These are phyloP conservation scores for Ametastegia equiseti DNA, from an alignment of 2,888 invertebrate genomes.

Conservation along the genomic window DNA sequence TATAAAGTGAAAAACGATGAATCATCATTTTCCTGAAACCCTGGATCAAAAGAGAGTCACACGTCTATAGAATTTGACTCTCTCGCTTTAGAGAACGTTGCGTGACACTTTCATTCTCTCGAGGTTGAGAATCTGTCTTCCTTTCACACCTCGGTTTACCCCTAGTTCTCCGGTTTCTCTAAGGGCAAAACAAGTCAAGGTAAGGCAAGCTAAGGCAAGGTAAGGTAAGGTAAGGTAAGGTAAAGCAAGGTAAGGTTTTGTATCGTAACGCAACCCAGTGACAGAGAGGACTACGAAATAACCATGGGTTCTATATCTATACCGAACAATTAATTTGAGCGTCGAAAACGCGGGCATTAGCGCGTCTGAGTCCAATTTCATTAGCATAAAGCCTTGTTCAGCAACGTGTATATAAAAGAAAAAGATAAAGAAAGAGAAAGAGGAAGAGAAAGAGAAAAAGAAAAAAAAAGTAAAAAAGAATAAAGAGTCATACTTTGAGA, in stretches of 20 bases:
- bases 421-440: neutral
- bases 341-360: neutral
- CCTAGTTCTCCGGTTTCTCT: conserved; percentile 24
- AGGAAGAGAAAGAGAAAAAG: neutral
- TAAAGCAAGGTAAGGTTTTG: neutral
- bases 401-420: neutral
- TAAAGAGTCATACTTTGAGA: neutral
- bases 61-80: neutral
- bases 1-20: neutral
- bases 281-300: neutral
- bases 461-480: neutral
- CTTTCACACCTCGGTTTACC: conserved; percentile 12
- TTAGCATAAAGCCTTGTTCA: conserved; percentile 26
- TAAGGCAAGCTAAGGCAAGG: neutral
- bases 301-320: conserved; percentile 24
- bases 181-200: neutral
- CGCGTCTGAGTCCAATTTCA: conserved; percentile 18
- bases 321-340: neutral
- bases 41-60: neutral
- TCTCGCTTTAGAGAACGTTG: neutral
- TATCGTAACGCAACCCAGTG: neutral
- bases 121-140: neutral
- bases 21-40: neutral
- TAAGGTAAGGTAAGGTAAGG: neutral
- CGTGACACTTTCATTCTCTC: conserved; percentile 5